phyloP scores from a whole-genome alignment of 2,888 invertebrate species.

The Drosophila mayaguana region DNA sequence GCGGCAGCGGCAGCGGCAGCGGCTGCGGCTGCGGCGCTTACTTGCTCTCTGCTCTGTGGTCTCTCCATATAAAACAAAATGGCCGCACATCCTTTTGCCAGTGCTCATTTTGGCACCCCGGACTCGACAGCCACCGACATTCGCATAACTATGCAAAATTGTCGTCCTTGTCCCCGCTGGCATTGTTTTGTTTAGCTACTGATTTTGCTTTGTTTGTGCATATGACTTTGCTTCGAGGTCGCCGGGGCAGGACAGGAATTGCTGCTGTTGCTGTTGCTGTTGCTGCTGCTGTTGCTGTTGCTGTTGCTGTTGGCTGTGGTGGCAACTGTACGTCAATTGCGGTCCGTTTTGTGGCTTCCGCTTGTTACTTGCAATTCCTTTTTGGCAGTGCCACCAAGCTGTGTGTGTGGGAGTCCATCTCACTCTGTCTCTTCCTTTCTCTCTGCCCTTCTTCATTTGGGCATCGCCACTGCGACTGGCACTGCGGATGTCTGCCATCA shows the following conservation, averaged over 20 bases:
- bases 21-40: no score
- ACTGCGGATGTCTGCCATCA: constrained; percentile 69
- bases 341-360: constrained; percentile 78
- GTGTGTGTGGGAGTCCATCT: neutral
- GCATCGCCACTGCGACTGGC: constrained; percentile 18
- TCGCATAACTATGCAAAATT: constrained; percentile 78
- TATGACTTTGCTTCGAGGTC: constrained; percentile 79
- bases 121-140: constrained; percentile 55
- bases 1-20: constrained; percentile 33
- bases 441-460: constrained; percentile 18
- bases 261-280: constrained; percentile 13
- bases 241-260: constrained; percentile 43
- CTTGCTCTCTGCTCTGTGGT: constrained; percentile 63
- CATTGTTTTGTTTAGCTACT: constrained; percentile 76
- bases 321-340: constrained; percentile 76
- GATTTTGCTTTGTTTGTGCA: constrained; percentile 71
- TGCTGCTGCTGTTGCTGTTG: constrained; percentile 10
- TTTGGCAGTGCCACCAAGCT: constrained; percentile 42
- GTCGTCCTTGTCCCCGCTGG: constrained; percentile 60
- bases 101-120: constrained; percentile 77
- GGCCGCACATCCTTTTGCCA: constrained; percentile 79
- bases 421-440: neutral
- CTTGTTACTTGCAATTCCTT: constrained; percentile 76
- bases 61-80: constrained; percentile 67
- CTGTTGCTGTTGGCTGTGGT: constrained; percentile 40